A percentile compares a stretch with the other conserved stretches of the same genome.
phyloP scores from a whole-genome alignment of 2,888 invertebrate genomes.

The Chalcosyrphus nemorum region DNA sequence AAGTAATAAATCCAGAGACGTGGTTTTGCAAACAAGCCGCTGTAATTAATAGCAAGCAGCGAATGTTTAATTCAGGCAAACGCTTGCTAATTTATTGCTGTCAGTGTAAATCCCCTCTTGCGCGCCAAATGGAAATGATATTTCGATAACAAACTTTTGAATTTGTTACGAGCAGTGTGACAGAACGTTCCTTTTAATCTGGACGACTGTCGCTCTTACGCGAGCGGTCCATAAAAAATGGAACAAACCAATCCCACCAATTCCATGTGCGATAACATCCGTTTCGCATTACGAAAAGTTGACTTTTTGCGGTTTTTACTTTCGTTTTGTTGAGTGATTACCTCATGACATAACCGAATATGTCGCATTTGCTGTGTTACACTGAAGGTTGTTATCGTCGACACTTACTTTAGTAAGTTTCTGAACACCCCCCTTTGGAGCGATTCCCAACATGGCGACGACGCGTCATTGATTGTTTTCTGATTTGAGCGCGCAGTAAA shows the following conservation, averaged over 20 bases:
- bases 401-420: slow-evolving; percentile 21
- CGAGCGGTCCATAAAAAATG: slow-evolving; percentile 7
- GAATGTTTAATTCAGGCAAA: slow-evolving; percentile 50
- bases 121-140: slow-evolving; percentile 47
- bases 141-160: slow-evolving; percentile 53
- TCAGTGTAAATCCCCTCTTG: slow-evolving; percentile 33
- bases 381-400: slow-evolving; percentile 55
- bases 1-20: slow-evolving; percentile 59
- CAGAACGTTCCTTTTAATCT: slow-evolving; percentile 47
- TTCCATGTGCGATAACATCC: slow-evolving; percentile 38
- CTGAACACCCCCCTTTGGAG: slow-evolving; percentile 10
- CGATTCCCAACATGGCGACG: slow-evolving; percentile 34
- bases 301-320: slow-evolving; percentile 23
- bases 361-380: slow-evolving; percentile 11
- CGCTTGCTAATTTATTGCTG: slow-evolving; percentile 64
- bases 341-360: slow-evolving; percentile 61
- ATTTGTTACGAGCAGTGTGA: slow-evolving; percentile 18
- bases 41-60: slow-evolving; percentile 52
- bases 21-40: slow-evolving; percentile 52
- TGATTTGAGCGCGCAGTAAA: slow-evolving; percentile 33
- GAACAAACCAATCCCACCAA: not conserved
- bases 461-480: slow-evolving; percentile 41
- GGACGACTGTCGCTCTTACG: not conserved
- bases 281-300: slow-evolving; percentile 32
- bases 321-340: slow-evolving; percentile 54